Evolutionary conservation across 2,113 vertebrate genomes (phyloP).

Genomic region (Pionites leucogaster): DNA sequence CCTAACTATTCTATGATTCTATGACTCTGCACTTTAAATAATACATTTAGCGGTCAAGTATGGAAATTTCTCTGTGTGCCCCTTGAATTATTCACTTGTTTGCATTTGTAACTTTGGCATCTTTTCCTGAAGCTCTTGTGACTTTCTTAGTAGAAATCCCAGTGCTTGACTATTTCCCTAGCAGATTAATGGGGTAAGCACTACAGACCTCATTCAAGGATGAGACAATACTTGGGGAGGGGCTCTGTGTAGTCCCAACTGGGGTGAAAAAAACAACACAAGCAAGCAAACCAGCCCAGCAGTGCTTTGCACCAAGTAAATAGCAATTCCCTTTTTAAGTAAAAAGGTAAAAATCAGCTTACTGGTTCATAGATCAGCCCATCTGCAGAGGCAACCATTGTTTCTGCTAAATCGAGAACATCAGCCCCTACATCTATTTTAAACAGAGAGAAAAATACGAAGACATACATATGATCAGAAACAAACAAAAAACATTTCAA

Average conservation of each 20-base stretch:
- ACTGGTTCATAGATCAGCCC: constrained; percentile 94
- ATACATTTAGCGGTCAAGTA: neutral
- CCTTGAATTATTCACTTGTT: neutral
- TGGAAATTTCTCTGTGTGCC: neutral
- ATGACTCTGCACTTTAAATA: neutral
- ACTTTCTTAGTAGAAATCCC: neutral
- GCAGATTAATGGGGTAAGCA: neutral
- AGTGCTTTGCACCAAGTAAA: neutral
- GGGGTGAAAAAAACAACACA: neutral
- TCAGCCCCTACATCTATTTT: constrained; percentile 92
- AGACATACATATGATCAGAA: neutral
- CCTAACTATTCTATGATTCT: too few relatives aligned
- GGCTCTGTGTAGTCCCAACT: neutral
- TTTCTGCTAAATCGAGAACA: constrained; percentile 95
- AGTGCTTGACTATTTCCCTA: neutral
- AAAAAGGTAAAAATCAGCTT: constrained; percentile 66
- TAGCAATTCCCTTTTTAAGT: neutral
- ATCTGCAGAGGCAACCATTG: constrained; percentile 92
- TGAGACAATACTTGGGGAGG: neutral
- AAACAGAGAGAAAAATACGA: neutral
- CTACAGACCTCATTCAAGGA: neutral
- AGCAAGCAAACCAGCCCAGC: neutral
- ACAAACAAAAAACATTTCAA: neutral
- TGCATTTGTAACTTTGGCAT: neutral
- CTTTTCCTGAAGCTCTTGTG: neutral